Evolutionary conservation across 2,888 invertebrate genomes (phyloP), one percentile per base, ranked within the genome.

Genomic region (Archaeoteleia sp.): DNA sequence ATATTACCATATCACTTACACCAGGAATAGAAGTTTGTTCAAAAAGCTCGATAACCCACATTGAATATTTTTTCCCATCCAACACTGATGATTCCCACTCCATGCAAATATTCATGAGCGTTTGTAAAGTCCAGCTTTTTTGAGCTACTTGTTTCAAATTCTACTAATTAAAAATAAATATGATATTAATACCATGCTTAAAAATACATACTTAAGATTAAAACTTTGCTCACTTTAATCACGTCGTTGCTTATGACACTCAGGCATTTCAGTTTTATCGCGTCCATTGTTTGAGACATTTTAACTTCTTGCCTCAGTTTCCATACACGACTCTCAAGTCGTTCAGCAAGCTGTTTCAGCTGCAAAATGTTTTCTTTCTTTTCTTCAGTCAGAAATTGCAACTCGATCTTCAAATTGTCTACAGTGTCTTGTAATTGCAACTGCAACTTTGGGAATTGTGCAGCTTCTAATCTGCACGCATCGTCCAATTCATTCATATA

Each of bases 171-270:
- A 17, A 20, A 39, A 20, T 39, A 20, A n/a, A n/a, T n/a, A n/a
- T n/a, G n/a, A n/a, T n/a, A n/a, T n/a, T n/a, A n/a, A n/a, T n/a
- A n/a, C n/a, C n/a, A n/a, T n/a, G n/a, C n/a, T n/a, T n/a, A n/a
- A n/a, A n/a, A n/a, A n/a, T n/a, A n/a, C n/a, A n/a, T n/a, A n/a
- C n/a, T n/a, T n/a, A n/a, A n/a, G n/a, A n/a, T n/a, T n/a, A n/a
- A n/a, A n/a, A n/a, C n/a, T n/a, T n/a, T n/a, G n/a, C 49, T 74
- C 70, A 89, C 90, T 83, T 88, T 86, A 30, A 89, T 87, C 40
- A 88, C 86, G 51, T 88, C 86, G 71, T 90, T 89, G 72, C 92
- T 91, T 27, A 87, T 84, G 37, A 91, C 88, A 6, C 90, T 91
- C 79, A 93, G 86, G 13, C 87, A 70, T 13, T 88, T 89, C 20